Evolutionary conservation across 2,888 invertebrate species (phyloP), one percentile per base, ranked within the genome.

Genomic region (Tyria jacobaeae): DNA sequence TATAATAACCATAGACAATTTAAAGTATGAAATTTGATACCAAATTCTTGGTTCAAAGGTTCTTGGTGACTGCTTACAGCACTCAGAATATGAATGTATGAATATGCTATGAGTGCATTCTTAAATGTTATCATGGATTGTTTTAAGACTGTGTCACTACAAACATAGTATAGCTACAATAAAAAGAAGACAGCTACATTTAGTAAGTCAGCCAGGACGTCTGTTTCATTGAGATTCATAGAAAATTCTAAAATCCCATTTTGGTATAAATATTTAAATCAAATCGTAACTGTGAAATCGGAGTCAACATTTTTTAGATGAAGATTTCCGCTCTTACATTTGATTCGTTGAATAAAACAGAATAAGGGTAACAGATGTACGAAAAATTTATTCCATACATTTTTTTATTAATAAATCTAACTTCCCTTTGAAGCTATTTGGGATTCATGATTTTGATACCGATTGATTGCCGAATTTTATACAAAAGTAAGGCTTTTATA

Each of bases 331-430:
- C 57, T 48, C 57, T 66, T 37, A 67, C 62, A 62, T 76, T 74
- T 68, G 68, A 77, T 80, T 73, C 61, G 48, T 70, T 79, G 79
- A 82, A 82, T 80, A 80, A 79, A 72, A 65, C 70, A 72, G 68
- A 59, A 62, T 56, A 51, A 63, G 37, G 41, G 37, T 1, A 59
- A 62, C 60, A 68, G 56, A 52, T 65, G 68, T 62, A 59, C 37
- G 57, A 57, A 64, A 60, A 66, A 69, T 41, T 35, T 64, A 65
- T 65, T 60, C 58, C 64, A 75, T 64, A 62, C 34, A 15, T 62
- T 63, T 68, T 69, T 66, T 52, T 65, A 64, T 71, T 64, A 68
- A 63, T 63, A 62, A 71, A 68, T 66, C 55, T 54, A 15, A 62
- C 59, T 71, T 66, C 55, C 53, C 49, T 63, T 67, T 44, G 35